Evolutionary conservation across 2,888 invertebrate species (phyloP).

Genomic region (Geotrupes spiniger): DNA sequence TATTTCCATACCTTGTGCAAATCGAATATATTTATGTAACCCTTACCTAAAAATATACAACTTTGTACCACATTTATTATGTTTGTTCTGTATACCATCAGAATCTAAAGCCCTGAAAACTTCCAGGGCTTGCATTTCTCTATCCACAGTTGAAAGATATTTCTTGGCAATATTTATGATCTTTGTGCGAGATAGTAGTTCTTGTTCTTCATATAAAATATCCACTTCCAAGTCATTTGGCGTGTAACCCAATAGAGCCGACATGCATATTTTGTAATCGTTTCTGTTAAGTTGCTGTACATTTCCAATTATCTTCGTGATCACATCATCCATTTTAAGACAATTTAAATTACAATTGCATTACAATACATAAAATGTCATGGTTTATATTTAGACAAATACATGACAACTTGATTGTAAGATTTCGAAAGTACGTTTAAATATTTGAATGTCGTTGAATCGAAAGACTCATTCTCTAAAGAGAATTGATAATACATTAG

Average conservation of each 20-base stretch:
- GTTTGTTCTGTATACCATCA: too few species aligned
- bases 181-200: background rate
- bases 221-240: background rate
- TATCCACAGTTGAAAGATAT: background rate
- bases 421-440: too few species aligned
- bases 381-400: too few species aligned
- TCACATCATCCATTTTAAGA: background rate
- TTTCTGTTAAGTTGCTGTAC: background rate
- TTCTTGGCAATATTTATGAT: background rate
- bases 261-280: background rate
- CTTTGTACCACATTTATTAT: too few species aligned
- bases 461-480: too few species aligned
- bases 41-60: background rate
- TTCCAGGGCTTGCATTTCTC: background rate
- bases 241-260: background rate
- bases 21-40: conserved; percentile 1
- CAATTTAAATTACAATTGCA: too few species aligned
- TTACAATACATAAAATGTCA: too few species aligned
- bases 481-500: too few species aligned
- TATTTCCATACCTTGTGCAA: background rate
- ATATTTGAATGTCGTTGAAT: too few species aligned
- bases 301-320: background rate
- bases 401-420: too few species aligned
- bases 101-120: background rate
- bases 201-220: background rate